Base-by-base conservation (phyloP, 2,113 vertebrate species). In the Dipodomys ordii region DNA sequence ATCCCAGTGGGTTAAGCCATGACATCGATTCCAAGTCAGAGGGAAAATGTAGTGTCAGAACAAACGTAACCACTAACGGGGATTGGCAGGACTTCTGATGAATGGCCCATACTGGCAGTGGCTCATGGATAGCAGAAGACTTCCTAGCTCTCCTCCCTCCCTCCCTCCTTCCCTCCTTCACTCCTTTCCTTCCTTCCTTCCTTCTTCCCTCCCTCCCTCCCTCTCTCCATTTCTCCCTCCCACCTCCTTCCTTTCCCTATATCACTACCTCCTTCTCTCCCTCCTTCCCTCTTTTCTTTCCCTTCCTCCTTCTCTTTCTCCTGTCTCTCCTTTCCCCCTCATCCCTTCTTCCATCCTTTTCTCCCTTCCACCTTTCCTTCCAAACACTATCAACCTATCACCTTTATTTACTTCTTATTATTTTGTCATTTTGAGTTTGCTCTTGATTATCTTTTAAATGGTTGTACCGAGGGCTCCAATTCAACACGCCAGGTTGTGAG, bases 1-100 rank as follows among this genome's bases (percentile, higher is more conserved):
- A 83, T 93, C 72, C 80, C 7, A 32, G 80, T 25, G 71, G 87
- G 81, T 93, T 83, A 90, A 82, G 69, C 23, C 27, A 30, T 92
- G 92, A 76, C 85, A 86, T 69, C 22, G 82, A 83, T 88, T 69
- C 92, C 62, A 77, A 95, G 67, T 90, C 79, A 77, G 32, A 12
- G 49, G 74, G 68, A 87, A 85, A 71, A 77, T 23, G 64, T 81
- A 84, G n/a, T 39, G 78, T 83, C 80, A 78, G 81, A 92, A 82
- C 83, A 88, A 93, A 88, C 46, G 76, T 90, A 81, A 84, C 86
- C 68, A 83, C 19, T 65, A 89, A 83, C 62, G 0, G 2, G n/a
- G 74, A 35, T 46, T n/a, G 71, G 79, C 53, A 65, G 62, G 60
- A 65, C 67, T 87, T 72, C 86, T 88, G 76, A 94, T 73, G 74